Evolutionary conservation across 2,113 vertebrate species (phyloP), one percentile per base, ranked within the genome.

Genomic region (Formicarius rufipectus): DNA sequence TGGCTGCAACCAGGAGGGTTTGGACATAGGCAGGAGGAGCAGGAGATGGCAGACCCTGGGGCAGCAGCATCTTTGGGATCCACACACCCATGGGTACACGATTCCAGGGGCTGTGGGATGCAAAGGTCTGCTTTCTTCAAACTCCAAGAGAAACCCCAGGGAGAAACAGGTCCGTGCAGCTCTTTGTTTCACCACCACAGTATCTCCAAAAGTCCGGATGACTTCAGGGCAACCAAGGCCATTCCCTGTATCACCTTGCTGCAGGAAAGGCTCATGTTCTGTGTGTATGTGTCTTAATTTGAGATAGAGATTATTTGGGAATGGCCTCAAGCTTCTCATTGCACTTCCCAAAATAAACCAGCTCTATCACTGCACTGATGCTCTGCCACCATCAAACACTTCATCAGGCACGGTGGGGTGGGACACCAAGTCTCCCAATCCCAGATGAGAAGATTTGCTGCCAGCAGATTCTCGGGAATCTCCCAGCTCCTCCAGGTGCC

Each of bases 391-490:
- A 24, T 2, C 7, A 56, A 91, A 60, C 63, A 15, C 23, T 30
- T 33, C 4, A 12, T 1, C 31, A 25, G 92, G 69, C 27, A 20
- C 23, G 10, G 3, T 6, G 21, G 40, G 14, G 23, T 18, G 8
- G 49, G 49, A 35, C 53, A 69, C 62, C 4, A 39, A 11, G 8
- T 17, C 19, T 42, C 50, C 55, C n/a, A 45, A 0, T 1, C 11
- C 55, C 15, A 6, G 4, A 28, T 22, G 60, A 55, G 75, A 35
- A 14, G 71, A 19, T 33, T 5, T 49, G 37, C 52, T 67, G 37
- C 37, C 47, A 31, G 28, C 18, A 2, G 3, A 28, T 16, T 12
- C 56, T 3, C 0, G 0, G 69, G 42, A 52, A 37, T 6, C 6
- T 68, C 62, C 5, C 1, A 2, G 59, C 24, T 11, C 23, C 23